These are phyloP conservation scores for Sminthurinus signatus DNA, from an alignment of 1,140 invertebrate genomes.

Conservation along the genomic window DNA sequence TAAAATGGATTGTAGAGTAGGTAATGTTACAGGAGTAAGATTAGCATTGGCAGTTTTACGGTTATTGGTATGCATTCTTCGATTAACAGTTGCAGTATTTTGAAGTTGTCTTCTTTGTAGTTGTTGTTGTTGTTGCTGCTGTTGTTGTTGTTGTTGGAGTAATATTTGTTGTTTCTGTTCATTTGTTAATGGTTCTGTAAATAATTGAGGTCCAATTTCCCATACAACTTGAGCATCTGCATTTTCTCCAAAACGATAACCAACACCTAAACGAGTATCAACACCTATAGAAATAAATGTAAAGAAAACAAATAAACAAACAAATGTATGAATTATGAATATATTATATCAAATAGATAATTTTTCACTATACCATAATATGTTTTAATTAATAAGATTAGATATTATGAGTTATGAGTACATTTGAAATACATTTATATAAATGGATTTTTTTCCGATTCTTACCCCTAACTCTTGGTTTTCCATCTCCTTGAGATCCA, in stretches of 20 bases:
- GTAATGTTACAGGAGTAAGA: no score
- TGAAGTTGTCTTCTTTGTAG: neutral
- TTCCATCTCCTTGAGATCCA: conserved; percentile 28
- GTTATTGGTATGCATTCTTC: no score
- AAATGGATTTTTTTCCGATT: neutral
- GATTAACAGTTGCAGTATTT: no score
- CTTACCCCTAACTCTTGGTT: conserved; percentile 30
- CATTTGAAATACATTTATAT: no score
- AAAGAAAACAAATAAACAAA: neutral
- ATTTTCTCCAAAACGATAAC: conserved; percentile 36
- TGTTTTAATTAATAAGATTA: no score
- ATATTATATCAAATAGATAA: no score
- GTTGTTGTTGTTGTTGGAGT: conserved; percentile 10
- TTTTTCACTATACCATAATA: no score
- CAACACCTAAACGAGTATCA: conserved; percentile 38
- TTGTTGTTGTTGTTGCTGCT: neutral
- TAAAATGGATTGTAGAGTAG: no score
- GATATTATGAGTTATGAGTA: no score
- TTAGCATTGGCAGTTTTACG: no score
- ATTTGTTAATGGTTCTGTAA: conserved; percentile 32
- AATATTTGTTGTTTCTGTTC: conserved; percentile 14
- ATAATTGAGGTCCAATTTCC: conserved; percentile 41
- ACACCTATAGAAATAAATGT: conserved; percentile 28
- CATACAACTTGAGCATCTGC: conserved; percentile 39
- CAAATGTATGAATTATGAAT: no score